Conservation (phyloP, 2,888 invertebrate genomes). For the Alviniconcha strummeri region DNA sequence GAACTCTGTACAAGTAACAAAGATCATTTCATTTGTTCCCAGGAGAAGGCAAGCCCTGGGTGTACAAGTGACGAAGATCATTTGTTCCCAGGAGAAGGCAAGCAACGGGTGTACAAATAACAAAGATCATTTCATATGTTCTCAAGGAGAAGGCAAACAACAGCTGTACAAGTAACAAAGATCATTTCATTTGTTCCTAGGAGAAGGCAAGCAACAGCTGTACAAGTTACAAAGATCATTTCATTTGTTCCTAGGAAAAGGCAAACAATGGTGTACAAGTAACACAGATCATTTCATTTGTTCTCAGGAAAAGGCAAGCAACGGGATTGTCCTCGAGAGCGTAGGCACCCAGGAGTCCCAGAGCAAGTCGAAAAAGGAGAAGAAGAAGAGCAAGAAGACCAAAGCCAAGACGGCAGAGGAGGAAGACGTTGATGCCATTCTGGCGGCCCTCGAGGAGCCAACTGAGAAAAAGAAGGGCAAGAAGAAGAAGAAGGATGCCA, state of each 20-base stretch:
- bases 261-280: neutral
- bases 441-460: slow-evolving; percentile 67
- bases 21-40: neutral
- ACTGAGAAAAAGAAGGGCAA: slow-evolving; percentile 52
- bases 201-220: neutral
- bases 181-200: neutral
- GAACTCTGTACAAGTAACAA: neutral
- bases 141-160: neutral
- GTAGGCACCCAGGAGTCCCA: slow-evolving; percentile 42
- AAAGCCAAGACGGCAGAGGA: slow-evolving; percentile 60
- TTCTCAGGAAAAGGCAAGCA: neutral
- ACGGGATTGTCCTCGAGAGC: slow-evolving; percentile 33
- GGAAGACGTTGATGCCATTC: slow-evolving; percentile 70
- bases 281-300: neutral
- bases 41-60: neutral
- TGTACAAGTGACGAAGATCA: neutral
- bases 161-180: neutral
- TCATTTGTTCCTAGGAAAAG: neutral
- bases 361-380: slow-evolving; percentile 49
- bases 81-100: neutral
- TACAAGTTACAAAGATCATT: neutral
- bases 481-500: slow-evolving; percentile 51
- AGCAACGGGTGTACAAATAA: too few species aligned
- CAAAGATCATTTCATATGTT: too few species aligned
- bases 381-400: slow-evolving; percentile 60